These are phyloP conservation scores for Corvus moneduloides DNA, from an alignment of 2,113 vertebrate species.

Conservation along the genomic window DNA sequence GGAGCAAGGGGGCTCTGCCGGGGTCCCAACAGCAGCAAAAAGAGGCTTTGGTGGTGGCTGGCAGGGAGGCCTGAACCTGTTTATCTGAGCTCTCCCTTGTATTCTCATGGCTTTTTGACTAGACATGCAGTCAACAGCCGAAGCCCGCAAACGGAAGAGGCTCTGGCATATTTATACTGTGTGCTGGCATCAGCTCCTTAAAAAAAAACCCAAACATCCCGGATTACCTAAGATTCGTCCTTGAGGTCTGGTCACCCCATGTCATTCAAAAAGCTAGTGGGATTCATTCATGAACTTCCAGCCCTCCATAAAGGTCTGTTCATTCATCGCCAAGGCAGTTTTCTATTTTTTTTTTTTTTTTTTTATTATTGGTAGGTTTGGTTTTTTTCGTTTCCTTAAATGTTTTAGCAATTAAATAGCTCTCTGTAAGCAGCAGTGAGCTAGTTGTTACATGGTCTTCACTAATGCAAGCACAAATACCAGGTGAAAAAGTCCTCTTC, in stretches of 20 bases:
- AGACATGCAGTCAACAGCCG: slow-evolving; percentile 50
- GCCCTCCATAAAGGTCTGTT: slow-evolving; percentile 64
- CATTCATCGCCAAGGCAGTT: slow-evolving; percentile 52
- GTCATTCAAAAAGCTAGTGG: slow-evolving; percentile 37
- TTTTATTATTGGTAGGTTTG: background rate
- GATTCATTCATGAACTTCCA: slow-evolving; percentile 69
- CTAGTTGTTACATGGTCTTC: slow-evolving; percentile 38
- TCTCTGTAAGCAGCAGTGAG: slow-evolving; percentile 37
- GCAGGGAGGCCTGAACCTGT: background rate
- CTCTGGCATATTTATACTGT: slow-evolving; percentile 52
- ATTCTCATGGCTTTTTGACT: slow-evolving; percentile 33
- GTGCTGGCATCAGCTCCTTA: slow-evolving; percentile 26
- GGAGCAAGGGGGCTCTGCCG: background rate
- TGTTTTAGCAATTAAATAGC: slow-evolving; percentile 41
- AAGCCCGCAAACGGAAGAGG: slow-evolving; percentile 30
- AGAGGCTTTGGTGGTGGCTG: background rate
- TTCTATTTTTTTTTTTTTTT: background rate
- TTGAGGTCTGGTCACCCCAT: slow-evolving; percentile 55
- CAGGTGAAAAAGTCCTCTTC: background rate
- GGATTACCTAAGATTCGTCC: slow-evolving; percentile 38
- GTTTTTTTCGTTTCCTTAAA: background rate
- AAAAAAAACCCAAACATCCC: background rate
- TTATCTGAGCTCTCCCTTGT: background rate
- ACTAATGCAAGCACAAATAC: background rate
- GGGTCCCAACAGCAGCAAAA: background rate